Base-by-base conservation (phyloP, 2,888 invertebrate species). In the Limnephilus lunatus region DNA sequence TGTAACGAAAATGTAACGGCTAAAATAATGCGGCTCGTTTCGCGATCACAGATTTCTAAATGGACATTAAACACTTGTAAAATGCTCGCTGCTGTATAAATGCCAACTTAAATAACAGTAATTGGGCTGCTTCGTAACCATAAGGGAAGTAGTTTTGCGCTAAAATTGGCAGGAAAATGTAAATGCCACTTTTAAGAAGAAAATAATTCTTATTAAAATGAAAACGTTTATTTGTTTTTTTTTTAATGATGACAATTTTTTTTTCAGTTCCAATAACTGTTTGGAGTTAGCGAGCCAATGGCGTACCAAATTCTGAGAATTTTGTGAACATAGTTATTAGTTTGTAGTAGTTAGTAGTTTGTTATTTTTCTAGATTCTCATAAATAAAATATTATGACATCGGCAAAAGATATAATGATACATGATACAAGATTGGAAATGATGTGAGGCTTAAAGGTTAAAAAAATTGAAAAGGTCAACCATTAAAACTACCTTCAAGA, bases 1-100 rank as follows among this genome's bases (percentile, higher is more conserved):
- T 39, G n/a, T 86, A 86, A 86, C 85, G 85, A 86, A 35, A 39
- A 19, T 85, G 85, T 39, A 35, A 39, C 35, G 85, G 85, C 85
- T 44, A n/a, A 44, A 39, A 44, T 44, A n/a, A 82, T 68, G 82
- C 9, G 44, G 44, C 85, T 44, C 85, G 85, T 86, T 86, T 30
- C 83, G 39, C 32, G 85, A 86, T 86, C 85, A 44, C 85, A 86
- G 85, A 86, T 86, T 86, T 86, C 85, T n/a, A 30, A 86, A 44
- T 39, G 85, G 48, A 86, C 85, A 44, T 44, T 86, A 86, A 86
- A 35, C 85, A 44, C 85, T 32, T 83, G 32, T 83, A 83, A 83
- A 35, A 83, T 32, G 83, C 83, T 83, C n/a, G 25, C 35, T 25
- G 83, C 39, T 83, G 83, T 83, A 68, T 68, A 68, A 68, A 68